These are phyloP conservation scores for Diaperis boleti DNA, from an alignment of 2,888 invertebrate species.

Conservation along the genomic window DNA sequence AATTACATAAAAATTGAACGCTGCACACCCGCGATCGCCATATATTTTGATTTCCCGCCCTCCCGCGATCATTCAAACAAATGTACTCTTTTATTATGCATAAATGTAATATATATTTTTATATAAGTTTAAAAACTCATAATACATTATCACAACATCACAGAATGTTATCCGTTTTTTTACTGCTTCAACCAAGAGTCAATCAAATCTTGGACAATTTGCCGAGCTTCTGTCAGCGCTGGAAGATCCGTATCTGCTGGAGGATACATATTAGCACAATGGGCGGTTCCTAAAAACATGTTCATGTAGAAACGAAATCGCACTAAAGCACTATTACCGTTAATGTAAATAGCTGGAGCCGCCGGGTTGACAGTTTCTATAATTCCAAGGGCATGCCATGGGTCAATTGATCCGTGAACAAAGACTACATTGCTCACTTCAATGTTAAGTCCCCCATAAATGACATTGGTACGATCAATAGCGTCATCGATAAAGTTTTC, in stretches of 20 bases:
- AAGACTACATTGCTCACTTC: conserved; percentile 81
- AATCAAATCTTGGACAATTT: conserved; percentile 72
- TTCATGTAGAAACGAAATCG: background rate
- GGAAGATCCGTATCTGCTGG: conserved; percentile 75
- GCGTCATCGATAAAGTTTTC: conserved; percentile 72
- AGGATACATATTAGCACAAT: conserved; percentile 95
- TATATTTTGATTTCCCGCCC: too few species aligned
- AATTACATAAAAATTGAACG: too few species aligned
- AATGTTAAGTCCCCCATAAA: conserved; percentile 82
- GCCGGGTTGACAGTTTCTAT: conserved; percentile 69
- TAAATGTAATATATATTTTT: too few species aligned
- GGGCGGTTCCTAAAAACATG: conserved; percentile 82
- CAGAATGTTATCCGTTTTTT: background rate
- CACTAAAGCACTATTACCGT: conserved; percentile 68
- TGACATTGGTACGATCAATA: conserved; percentile 79
- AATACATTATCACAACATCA: background rate
- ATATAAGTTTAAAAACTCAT: background rate
- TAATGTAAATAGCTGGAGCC: conserved; percentile 80
- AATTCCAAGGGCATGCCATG: conserved; percentile 87
- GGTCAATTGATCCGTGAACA: conserved; percentile 91
- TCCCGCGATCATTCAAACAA: too few species aligned
- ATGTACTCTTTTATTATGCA: too few species aligned
- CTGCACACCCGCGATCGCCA: too few species aligned
- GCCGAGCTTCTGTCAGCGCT: conserved; percentile 76
- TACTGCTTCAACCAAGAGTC: conserved; percentile 56